These are phyloP conservation scores for Charaxes varanes DNA, from an alignment of 1,140 invertebrate genomes.

Conservation along the genomic window DNA sequence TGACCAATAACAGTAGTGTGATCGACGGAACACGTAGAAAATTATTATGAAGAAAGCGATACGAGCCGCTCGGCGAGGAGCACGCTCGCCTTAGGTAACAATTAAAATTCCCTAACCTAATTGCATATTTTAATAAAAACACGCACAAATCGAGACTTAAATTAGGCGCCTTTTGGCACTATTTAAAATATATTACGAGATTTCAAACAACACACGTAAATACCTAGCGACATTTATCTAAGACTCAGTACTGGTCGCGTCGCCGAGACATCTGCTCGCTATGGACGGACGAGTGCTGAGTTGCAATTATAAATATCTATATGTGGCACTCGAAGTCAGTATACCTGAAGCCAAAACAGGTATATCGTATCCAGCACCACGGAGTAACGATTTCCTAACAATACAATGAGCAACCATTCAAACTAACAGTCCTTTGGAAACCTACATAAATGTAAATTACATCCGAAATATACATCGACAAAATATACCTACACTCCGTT, in stretches of 20 bases:
- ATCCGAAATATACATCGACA: conserved; percentile 67
- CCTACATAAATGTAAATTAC: conserved; percentile 57
- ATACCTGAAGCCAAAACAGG: conserved; percentile 34
- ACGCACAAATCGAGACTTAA: conserved; percentile 61
- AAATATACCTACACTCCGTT: conserved; percentile 49
- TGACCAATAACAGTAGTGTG: conserved; percentile 27
- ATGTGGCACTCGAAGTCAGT: conserved; percentile 54
- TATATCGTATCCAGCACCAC: conserved; percentile 58
- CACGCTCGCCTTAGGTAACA: conserved; percentile 68
- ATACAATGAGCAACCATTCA: conserved; percentile 70
- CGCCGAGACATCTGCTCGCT: conserved; percentile 20
- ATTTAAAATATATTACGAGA: conserved; percentile 66
- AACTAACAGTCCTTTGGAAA: conserved; percentile 45
- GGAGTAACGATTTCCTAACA: conserved; percentile 52
- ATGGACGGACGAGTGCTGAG: conserved; percentile 30
- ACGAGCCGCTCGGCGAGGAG: conserved; percentile 24
- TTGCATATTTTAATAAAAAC: conserved; percentile 67
- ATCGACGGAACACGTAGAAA: conserved; percentile 25
- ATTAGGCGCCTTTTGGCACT: conserved; percentile 43
- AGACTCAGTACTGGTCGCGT: conserved; percentile 49
- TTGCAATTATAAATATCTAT: conserved; percentile 59
- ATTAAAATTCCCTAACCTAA: conserved; percentile 58
- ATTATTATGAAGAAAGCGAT: conserved; percentile 32
- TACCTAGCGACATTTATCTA: conserved; percentile 51
- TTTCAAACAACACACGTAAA: conserved; percentile 66